Evolutionary conservation across 2,888 invertebrate species (phyloP).

Genomic region (Escarpia spicata): DNA sequence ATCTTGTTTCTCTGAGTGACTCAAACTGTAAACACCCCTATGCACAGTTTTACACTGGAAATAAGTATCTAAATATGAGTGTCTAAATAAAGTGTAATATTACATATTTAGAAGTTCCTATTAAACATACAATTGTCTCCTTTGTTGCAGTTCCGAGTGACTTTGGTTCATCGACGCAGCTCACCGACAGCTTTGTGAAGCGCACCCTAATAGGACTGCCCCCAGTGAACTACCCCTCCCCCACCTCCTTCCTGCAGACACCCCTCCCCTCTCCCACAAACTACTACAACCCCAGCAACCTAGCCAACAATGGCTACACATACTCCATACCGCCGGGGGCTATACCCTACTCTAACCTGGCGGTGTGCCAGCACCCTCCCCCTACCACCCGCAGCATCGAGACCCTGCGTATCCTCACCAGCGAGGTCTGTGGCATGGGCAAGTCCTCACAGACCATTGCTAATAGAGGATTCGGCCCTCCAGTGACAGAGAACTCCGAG

Average conservation of each 20-base stretch:
- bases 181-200: neutral
- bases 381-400: neutral
- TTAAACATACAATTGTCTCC: neutral
- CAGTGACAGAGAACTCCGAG: neutral
- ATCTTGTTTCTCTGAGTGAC: neutral
- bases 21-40: neutral
- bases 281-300: neutral
- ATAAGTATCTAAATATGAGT: no score
- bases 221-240: slow-evolving; percentile 1
- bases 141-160: slow-evolving; percentile 10
- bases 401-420: neutral
- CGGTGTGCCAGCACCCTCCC: neutral
- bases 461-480: neutral
- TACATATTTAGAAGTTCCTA: neutral
- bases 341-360: neutral
- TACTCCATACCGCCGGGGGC: neutral
- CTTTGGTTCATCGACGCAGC: neutral
- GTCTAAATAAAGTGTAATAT: no score
- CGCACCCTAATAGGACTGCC: slow-evolving; percentile 3
- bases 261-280: neutral
- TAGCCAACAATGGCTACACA: neutral
- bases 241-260: neutral
- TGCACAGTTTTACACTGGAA: neutral
- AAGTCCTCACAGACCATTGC: neutral
- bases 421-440: neutral